Conservation (phyloP, 2,888 invertebrate genomes). For the Calephelis perditalis region DNA sequence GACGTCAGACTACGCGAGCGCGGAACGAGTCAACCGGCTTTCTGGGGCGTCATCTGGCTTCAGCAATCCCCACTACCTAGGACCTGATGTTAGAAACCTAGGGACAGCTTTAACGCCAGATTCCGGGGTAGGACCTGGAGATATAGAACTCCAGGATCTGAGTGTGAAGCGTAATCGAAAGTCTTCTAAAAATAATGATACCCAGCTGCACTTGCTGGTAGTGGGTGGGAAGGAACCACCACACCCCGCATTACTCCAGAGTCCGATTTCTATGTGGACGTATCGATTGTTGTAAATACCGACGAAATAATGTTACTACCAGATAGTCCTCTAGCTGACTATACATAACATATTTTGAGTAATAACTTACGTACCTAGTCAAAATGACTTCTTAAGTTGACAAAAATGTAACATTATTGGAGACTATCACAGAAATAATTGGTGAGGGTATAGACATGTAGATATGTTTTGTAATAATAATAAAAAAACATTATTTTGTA, state of each 20-base stretch:
- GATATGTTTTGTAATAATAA: background rate
- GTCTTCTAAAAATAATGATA: constrained; percentile 37
- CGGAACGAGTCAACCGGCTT: constrained; percentile 80
- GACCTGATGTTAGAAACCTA: constrained; percentile 84
- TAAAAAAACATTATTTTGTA: background rate
- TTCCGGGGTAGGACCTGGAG: constrained; percentile 74
- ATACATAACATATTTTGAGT: no score
- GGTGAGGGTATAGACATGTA: no score
- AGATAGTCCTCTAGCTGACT: background rate
- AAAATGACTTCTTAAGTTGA: no score
- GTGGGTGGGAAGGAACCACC: constrained; percentile 89
- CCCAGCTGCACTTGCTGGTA: constrained; percentile 58
- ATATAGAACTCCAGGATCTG: constrained; percentile 62
- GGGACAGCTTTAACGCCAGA: constrained; percentile 82
- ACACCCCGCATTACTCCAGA: constrained; percentile 85
- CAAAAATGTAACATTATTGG: no score
- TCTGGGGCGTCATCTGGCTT: constrained; percentile 79
- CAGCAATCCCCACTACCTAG: constrained; percentile 87
- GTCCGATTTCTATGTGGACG: constrained; percentile 89
- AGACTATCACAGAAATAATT: no score
- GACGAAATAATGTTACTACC: background rate
- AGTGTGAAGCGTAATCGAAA: constrained; percentile 39
- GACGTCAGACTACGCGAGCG: constrained; percentile 87
- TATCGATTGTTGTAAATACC: constrained; percentile 73
- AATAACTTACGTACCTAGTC: no score